These are phyloP conservation scores for Corynorhinus townsendii DNA, from an alignment of 2,113 vertebrate genomes.

Conservation along the genomic window DNA sequence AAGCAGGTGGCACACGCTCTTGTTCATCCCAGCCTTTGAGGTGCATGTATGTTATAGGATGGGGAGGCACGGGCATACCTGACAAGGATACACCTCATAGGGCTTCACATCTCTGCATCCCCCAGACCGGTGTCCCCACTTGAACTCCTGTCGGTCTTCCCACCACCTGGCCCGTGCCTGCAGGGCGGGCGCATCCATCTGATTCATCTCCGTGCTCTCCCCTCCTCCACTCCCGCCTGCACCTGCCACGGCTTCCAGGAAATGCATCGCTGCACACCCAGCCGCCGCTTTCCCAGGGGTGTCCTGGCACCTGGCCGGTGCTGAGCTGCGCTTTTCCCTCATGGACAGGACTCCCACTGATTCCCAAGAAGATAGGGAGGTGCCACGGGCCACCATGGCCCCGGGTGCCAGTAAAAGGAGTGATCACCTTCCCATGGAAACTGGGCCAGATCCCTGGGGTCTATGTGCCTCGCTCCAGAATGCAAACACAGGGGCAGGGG, in stretches of 20 bases:
- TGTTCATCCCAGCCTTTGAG: neutral
- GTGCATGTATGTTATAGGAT: neutral
- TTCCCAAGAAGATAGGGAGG: neutral
- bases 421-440: neutral
- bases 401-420: neutral
- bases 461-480: neutral
- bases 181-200: neutral
- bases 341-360: neutral
- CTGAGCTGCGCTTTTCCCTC: neutral
- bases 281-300: neutral
- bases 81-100: no score
- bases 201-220: neutral
- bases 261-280: fast-evolving
- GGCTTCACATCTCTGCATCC: neutral
- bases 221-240: neutral
- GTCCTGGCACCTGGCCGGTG: neutral
- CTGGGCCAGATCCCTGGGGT: neutral
- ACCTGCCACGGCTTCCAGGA: neutral
- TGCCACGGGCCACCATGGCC: neutral
- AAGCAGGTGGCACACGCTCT: neutral
- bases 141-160: fast-evolving
- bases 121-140: neutral
- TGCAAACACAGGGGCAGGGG: fast-evolving
- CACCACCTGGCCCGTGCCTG: neutral
- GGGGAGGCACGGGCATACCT: neutral